Base-by-base conservation (phyloP, 2,888 invertebrate species). In the Pollenia amentaria region DNA sequence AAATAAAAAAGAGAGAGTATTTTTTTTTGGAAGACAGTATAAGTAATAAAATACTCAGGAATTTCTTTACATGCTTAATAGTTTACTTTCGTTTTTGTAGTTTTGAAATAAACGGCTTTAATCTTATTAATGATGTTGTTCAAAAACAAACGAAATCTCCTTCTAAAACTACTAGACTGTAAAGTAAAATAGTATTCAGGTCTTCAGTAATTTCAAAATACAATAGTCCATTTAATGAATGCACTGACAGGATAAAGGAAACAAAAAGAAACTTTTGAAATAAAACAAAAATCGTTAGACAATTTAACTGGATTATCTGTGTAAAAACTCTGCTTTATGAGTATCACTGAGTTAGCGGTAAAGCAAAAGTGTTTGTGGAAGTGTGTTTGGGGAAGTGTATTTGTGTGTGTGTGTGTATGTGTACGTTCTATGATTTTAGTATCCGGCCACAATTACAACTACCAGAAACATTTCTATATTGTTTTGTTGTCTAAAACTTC, bases 241-340 rank as follows among this genome's bases (percentile, higher is more conserved):
- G n/a, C 29, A 65, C 21, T n/a, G 76, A 1, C n/a, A 51, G 40
- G 10, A 44, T 44, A 57, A 21, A 57, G n/a, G 7, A 8, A 44
- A 62, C 38, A 53, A 76, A 44, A 44, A 44, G 9, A 76, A 65
- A 65, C 29, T 53, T 29, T 29, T 29, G 16, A 60, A 46, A 38
- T 60, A n/a, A 51, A 62, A 48, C n/a, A 53, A 9, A 16, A 65
- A 29, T 0, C n/a, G 29, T 55, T 77, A 65, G 57, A 18, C 12
- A 57, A 18, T 67, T 65, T 44, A 16, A 77, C 44, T 77, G 44
- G 29, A 55, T 65, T 65, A 55, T 53, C 11, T 53, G 4, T 1
- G 6, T 6, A 6, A 18, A 64, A 18, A 3, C 21, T 21, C 21
- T 42, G 18, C n/a, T 21, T 72, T 62, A 16, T 40, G 29, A 29